phyloP scores from a whole-genome alignment of 2,888 invertebrate species.

The Conops quadrifasciatus region DNA sequence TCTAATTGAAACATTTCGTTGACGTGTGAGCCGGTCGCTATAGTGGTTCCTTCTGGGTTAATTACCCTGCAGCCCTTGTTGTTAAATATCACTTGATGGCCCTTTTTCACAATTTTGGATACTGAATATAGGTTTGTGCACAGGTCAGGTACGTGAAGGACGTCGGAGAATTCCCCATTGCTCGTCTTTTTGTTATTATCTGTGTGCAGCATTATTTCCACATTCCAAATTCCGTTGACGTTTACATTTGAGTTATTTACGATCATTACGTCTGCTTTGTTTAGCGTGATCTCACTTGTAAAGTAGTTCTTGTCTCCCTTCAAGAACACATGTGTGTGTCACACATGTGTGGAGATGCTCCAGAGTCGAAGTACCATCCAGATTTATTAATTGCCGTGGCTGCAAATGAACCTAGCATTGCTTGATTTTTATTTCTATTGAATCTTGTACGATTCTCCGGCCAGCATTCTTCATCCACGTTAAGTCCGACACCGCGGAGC shows the following conservation, averaged over 20 bases:
- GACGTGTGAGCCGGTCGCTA: slow-evolving; percentile 20
- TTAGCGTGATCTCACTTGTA: not conserved
- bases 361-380: not conserved
- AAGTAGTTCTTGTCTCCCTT: not conserved
- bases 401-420: slow-evolving; percentile 1
- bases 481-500: slow-evolving; percentile 20
- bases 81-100: slow-evolving; percentile 10
- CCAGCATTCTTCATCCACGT: slow-evolving; percentile 24
- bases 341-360: slow-evolving; percentile 7
- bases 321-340: not conserved
- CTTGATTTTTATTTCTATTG: slow-evolving; percentile 31
- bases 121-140: slow-evolving; percentile 11
- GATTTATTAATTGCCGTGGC: not conserved
- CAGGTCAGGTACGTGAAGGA: slow-evolving; percentile 14
- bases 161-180: not conserved
- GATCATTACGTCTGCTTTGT: not conserved
- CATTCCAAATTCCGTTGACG: not conserved
- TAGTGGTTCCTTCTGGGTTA: not conserved
- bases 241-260: not conserved
- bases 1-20: too few species aligned
- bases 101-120: slow-evolving; percentile 6
- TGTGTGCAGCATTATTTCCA: not conserved
- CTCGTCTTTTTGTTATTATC: not conserved
- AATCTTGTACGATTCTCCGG: slow-evolving; percentile 36
- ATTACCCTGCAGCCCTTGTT: slow-evolving; percentile 10